Base-by-base conservation (phyloP, 2,888 invertebrate genomes). In the Cryptocephalus primarius region DNA sequence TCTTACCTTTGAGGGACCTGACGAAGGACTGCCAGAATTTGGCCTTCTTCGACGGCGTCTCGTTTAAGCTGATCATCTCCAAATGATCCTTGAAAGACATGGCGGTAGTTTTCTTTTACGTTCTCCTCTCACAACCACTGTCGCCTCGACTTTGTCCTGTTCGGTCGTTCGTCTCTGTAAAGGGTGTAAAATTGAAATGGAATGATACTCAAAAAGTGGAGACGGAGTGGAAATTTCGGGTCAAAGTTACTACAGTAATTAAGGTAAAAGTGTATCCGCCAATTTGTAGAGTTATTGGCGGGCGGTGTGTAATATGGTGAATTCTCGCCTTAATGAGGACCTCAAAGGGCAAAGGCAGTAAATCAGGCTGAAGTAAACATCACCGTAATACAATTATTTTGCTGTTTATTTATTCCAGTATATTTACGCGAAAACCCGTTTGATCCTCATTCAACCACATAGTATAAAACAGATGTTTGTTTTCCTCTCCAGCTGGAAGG, bases 21-120 rank as follows among this genome's bases (percentile, higher is more conserved):
- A 90, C 88, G 73, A 86, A 90, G 68, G 89, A 88, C 75, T 89
- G 89, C 90, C 90, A 90, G 76, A 90, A 90, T 77, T 83, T 90
- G 72, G 90, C 90, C 77, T 90, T 90, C 78, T 87, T 88, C 75
- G 87, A 85, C 70, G 88, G 83, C 71, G 85, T 82, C 78, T 90
- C 90, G 73, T 90, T 89, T 75, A 89, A 84, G 76, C 89, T 88
- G 72, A 90, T 90, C 87, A 90, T 89, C 77, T 89, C 89, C 76
- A 90, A 83, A 77, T 90, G 90, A 74, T 76, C 86, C 78, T 85
- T 88, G 77, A 89, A 88, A 85, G 89, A 86, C 78, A 83, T 85
- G 78, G 73, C 65, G 47, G 38, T 51, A 34, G 43, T 42, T 14
- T 46, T 45, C 38, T 22, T 40, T 34, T 48, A 33, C 47, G 31